These are phyloP conservation scores for Sebastes nivosus DNA, from an alignment of 2,797 vertebrate genomes.

Conservation along the genomic window DNA sequence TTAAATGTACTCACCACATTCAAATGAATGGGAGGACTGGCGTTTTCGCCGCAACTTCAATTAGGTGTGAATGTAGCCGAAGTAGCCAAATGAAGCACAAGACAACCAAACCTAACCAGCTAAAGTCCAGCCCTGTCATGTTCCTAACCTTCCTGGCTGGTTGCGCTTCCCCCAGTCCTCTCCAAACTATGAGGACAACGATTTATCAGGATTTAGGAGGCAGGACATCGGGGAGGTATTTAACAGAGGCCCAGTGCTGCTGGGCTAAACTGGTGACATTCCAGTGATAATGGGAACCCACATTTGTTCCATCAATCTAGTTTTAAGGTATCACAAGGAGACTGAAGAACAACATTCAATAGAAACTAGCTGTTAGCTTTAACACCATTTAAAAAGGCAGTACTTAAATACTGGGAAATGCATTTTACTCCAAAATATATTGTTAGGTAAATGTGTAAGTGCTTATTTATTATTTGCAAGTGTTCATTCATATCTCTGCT, in stretches of 20 bases:
- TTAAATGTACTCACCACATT: background rate
- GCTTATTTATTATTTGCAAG: background rate
- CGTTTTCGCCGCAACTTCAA: background rate
- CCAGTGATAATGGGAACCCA: conserved; percentile 48
- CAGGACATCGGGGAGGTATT: conserved; percentile 47
- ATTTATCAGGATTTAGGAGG: conserved; percentile 73
- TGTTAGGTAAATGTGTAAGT: background rate
- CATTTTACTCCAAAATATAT: background rate
- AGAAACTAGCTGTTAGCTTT: conserved; percentile 22
- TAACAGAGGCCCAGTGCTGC: conserved; percentile 66
- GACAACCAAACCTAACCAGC: background rate
- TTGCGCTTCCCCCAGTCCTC: conserved; percentile 35
- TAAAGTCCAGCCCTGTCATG: conserved; percentile 13
- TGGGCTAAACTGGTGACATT: conserved; percentile 64
- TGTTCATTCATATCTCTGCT: background rate
- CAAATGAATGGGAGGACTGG: background rate
- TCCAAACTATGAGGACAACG: conserved; percentile 53
- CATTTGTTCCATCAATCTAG: conserved; percentile 56
- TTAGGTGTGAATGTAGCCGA: background rate
- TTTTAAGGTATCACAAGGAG: conserved; percentile 38
- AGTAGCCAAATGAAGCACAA: background rate
- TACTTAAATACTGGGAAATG: background rate
- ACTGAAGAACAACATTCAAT: conserved; percentile 8
- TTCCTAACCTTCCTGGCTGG: conserved; percentile 16
- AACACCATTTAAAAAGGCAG: background rate